Evolutionary conservation across 2,797 vertebrate species (phyloP), one percentile per base, ranked within the genome.

Genomic region (Erpetoichthys calabaricus): DNA sequence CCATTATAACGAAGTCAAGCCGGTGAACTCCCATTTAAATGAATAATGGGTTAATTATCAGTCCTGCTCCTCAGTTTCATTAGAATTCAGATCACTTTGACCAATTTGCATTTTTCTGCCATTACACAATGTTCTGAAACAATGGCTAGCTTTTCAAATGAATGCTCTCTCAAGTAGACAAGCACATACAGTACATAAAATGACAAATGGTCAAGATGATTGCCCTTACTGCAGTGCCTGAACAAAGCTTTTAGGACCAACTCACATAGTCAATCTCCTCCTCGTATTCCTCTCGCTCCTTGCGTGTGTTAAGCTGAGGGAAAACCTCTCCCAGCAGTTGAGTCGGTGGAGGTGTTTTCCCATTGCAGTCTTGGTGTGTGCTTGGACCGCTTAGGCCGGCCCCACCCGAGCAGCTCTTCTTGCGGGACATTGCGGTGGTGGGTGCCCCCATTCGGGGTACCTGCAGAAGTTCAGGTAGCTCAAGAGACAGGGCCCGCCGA

Each of bases 241-340:
- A 25, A 25, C 25, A 25, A 25, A 25, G 25, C 25, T 25, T 25
- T 25, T 25, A 25, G 25, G 25, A 25, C 25, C 25, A 25, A 85
- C 91, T 89, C 75, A 98, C 95, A 3, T 97, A 97, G 67, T 98
- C 93, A 0, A 90, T 90, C 69, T 97, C 93, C 51, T 97, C 93
- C 9, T 97, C 94, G 53, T 95, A 86, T 62, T 94, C 91, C 47
- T 87, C 88, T 3, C 67, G 76, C 57, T 89, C 88, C 59, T 89
- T 87, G 60, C 87, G 84, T 43, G 85, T 77, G 58, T 91, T 91
- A 78, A 98, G 92, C 73, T 96, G 90, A 5, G 94, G 94, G 67
- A 94, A 98, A 64, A 97, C 90, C 1, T 96, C 92, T 2, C 89
- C 87, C 45, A 84, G 75, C 53, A 87, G 72, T 44, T 79, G 79